Conservation (phyloP, 2,797 vertebrate species). For the Petrocephalus schoutedeni region DNA sequence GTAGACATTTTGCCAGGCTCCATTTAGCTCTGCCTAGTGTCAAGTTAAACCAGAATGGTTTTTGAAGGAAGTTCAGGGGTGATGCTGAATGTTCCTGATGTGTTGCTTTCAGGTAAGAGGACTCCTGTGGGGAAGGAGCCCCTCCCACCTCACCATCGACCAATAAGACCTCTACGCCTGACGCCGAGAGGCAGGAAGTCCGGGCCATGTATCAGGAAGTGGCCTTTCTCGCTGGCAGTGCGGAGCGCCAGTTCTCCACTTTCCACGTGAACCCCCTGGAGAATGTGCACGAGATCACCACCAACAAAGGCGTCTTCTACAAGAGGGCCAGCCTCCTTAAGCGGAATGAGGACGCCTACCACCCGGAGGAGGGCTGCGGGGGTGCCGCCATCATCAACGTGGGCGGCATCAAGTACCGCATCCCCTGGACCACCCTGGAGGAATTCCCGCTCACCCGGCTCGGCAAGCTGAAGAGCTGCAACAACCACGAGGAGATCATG, state of each 20-base stretch:
- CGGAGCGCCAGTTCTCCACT: slow-evolving; percentile 65
- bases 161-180: slow-evolving; percentile 35
- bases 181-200: slow-evolving; percentile 35
- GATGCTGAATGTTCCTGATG: slow-evolving; percentile 6
- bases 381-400: slow-evolving; percentile 86
- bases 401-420: slow-evolving; percentile 83
- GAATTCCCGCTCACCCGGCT: slow-evolving; percentile 86
- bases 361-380: slow-evolving; percentile 47
- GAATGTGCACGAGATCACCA: slow-evolving; percentile 67
- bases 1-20: background rate
- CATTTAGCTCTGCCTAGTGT: background rate
- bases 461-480: slow-evolving; percentile 80
- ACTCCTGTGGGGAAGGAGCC: slow-evolving; percentile 51
- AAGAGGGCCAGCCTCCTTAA: slow-evolving; percentile 74
- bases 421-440: slow-evolving; percentile 89
- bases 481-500: slow-evolving; percentile 86
- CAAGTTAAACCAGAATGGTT: background rate
- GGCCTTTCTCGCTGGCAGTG: slow-evolving; percentile 76
- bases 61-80: background rate
- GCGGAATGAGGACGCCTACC: slow-evolving; percentile 54
- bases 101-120: slow-evolving; percentile 43
- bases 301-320: slow-evolving; percentile 81
- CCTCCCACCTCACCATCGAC: slow-evolving; percentile 17
- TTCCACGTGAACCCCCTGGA: slow-evolving; percentile 72
- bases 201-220: slow-evolving; percentile 74